A percentile compares a stretch with the other conserved stretches of the same genome.
Conservation (phyloP, 2,113 vertebrate genomes). For the Xyliphius kryptos region DNA sequence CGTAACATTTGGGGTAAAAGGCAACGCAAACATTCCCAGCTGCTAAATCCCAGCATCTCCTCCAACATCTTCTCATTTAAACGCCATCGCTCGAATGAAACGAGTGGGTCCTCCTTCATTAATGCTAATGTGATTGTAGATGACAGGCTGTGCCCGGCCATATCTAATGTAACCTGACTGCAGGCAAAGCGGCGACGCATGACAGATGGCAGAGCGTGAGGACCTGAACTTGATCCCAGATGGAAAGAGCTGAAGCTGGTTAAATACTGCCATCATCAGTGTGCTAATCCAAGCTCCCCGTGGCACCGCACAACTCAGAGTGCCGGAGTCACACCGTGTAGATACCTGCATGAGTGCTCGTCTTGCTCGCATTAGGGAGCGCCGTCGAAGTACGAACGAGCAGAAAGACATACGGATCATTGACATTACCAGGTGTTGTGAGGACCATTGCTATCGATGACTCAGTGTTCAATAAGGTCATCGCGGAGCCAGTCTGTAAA, state of each 20-base stretch:
- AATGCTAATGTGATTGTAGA: slow-evolving; percentile 21
- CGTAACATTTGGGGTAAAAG: background rate
- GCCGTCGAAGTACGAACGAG: background rate
- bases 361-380: background rate
- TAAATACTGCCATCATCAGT: background rate
- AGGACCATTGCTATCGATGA: background rate
- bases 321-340: background rate
- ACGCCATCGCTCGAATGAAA: slow-evolving; percentile 8
- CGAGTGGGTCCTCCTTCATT: slow-evolving; percentile 15
- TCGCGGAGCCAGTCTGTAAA: no score
- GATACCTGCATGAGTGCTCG: background rate
- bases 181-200: slow-evolving; percentile 4
- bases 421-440: background rate
- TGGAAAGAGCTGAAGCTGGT: slow-evolving; percentile 8
- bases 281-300: slow-evolving; percentile 15
- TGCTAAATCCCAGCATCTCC: background rate
- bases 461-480: no score
- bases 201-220: slow-evolving; percentile 18
- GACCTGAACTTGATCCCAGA: slow-evolving; percentile 12
- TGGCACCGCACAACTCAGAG: slow-evolving; percentile 8
- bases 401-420: slow-evolving; percentile 7
- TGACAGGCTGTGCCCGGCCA: slow-evolving; percentile 17
- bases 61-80: slow-evolving; percentile 7
- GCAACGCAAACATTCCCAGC: background rate
- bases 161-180: slow-evolving; percentile 23